Percentiles rank a stretch among this genome's conserved stretches.
Conservation (phyloP, 2,888 invertebrate species). For the Morpho deidamia region DNA sequence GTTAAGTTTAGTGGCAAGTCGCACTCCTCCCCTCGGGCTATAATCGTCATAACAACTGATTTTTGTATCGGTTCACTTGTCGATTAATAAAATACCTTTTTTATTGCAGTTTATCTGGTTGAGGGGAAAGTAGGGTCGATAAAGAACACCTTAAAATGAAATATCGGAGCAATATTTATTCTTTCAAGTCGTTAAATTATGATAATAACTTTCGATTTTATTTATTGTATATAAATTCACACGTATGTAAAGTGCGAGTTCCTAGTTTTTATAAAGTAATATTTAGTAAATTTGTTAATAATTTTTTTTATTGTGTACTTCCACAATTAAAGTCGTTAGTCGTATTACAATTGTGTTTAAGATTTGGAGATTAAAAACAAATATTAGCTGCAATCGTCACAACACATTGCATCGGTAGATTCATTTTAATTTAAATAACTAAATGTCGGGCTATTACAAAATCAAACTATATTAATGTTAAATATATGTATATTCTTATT, state of each 20-base stretch:
- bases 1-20: conserved; percentile 40
- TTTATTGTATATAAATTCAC: background rate
- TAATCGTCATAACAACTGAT: conserved; percentile 50
- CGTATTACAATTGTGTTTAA: no score
- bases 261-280: no score
- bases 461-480: no score
- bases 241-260: background rate
- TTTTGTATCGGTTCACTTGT: conserved; percentile 50
- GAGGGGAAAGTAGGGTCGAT: conserved; percentile 19
- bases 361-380: no score
- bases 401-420: no score
- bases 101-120: conserved; percentile 38
- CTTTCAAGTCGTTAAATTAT: conserved; percentile 5
- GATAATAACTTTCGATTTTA: conserved; percentile 1
- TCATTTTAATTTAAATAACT: no score
- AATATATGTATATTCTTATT: no score
- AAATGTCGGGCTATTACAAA: no score
- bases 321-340: no score
- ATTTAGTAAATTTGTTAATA: no score
- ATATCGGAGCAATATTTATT: conserved; percentile 8
- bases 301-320: no score
- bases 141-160: conserved; percentile 15
- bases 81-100: conserved; percentile 44
- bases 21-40: conserved; percentile 32
- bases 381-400: no score